phyloP scores from a whole-genome alignment of 2,888 invertebrate genomes.

The Dynastes tityus region DNA sequence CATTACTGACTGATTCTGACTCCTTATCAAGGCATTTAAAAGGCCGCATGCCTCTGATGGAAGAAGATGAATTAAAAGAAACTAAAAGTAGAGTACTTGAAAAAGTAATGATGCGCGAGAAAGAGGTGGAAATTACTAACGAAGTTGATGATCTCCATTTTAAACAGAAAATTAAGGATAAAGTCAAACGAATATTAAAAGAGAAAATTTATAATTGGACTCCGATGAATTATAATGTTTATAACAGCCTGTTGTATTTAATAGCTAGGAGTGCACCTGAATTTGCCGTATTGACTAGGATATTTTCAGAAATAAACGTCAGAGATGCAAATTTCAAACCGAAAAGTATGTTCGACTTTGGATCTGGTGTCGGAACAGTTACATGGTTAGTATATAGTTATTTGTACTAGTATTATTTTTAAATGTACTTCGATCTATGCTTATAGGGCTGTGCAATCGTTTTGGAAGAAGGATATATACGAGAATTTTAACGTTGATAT shows the following conservation, averaged over 20 bases:
- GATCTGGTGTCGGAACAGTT: conserved; percentile 91
- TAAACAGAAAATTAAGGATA: conserved; percentile 72
- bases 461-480: conserved; percentile 81
- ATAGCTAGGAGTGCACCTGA: conserved; percentile 81
- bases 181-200: conserved; percentile 75
- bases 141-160: conserved; percentile 69
- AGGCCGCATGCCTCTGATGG: conserved; percentile 78
- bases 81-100: conserved; percentile 70
- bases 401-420: background rate
- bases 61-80: conserved; percentile 72
- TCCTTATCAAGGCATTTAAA: conserved; percentile 76
- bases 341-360: conserved; percentile 88
- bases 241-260: conserved; percentile 81
- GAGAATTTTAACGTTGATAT: conserved; percentile 92
- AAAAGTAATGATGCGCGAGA: conserved; percentile 58
- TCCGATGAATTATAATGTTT: conserved; percentile 79
- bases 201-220: conserved; percentile 82
- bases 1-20: conserved; percentile 73
- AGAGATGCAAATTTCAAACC: conserved; percentile 82
- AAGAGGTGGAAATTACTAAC: conserved; percentile 67
- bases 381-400: conserved; percentile 76
- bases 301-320: conserved; percentile 82
- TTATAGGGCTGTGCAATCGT: conserved; percentile 77
- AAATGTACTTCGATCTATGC: conserved; percentile 19
- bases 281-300: conserved; percentile 80